These are phyloP conservation scores for Syngnathus scovelli DNA, from an alignment of 2,113 vertebrate species.

Conservation along the genomic window DNA sequence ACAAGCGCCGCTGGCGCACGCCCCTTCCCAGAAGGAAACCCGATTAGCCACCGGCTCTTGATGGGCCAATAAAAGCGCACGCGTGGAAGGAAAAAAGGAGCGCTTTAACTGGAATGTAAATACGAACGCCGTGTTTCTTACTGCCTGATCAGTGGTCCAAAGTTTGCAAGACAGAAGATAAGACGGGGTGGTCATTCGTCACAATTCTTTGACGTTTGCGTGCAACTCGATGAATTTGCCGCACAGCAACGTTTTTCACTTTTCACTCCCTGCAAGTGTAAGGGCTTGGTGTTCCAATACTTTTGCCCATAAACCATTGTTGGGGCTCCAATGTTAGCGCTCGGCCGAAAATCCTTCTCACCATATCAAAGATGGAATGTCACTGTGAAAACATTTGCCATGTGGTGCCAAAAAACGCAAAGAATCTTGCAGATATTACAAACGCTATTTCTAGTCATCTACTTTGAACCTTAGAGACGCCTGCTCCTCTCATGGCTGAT, in stretches of 20 bases:
- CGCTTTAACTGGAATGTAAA: background rate
- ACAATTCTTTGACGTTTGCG: too few relatives aligned
- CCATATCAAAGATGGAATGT: background rate
- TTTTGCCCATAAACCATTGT: background rate
- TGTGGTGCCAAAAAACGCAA: too few relatives aligned
- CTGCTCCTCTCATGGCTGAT: too few relatives aligned
- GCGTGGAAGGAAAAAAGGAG: background rate
- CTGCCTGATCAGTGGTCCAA: background rate
- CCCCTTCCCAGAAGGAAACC: slow-evolving; percentile 5
- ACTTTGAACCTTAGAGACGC: too few relatives aligned
- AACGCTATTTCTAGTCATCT: too few relatives aligned
- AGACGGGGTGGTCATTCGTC: too few relatives aligned
- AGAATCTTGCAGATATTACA: too few relatives aligned
- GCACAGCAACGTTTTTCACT: background rate
- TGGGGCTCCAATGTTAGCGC: background rate
- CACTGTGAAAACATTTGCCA: too few relatives aligned
- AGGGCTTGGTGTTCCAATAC: background rate
- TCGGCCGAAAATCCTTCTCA: background rate
- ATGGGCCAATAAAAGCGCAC: slow-evolving; percentile 13
- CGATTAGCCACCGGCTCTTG: slow-evolving; percentile 22
- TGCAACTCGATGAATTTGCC: background rate
- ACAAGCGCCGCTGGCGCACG: slow-evolving; percentile 11
- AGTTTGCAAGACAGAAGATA: background rate
- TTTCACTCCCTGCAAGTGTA: background rate
- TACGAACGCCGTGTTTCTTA: background rate